A percentile compares a stretch with the other conserved stretches of the same genome.
phyloP scores from a whole-genome alignment of 2,797 vertebrate genomes.

The Ptychadena robeensis region DNA sequence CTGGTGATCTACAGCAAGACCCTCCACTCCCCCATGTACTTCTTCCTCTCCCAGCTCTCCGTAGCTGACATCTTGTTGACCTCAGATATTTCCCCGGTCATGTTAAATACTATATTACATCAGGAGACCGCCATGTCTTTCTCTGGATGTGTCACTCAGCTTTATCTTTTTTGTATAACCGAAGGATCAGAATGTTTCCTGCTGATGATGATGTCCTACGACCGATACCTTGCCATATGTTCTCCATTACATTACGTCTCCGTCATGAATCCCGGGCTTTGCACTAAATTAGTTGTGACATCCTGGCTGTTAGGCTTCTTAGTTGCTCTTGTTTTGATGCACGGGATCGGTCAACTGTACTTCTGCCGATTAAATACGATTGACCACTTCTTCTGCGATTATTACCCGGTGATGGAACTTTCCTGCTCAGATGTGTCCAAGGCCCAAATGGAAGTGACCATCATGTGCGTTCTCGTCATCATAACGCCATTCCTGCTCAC shows the following conservation, averaged over 20 bases:
- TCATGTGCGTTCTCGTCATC: neutral
- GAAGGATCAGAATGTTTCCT: neutral
- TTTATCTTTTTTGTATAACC: no score
- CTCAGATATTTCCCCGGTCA: no score
- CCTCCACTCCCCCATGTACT: no score
- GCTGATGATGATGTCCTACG: conserved; percentile 2
- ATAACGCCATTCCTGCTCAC: neutral
- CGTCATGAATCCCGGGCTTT: neutral
- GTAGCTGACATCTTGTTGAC: no score
- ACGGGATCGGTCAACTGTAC: neutral
- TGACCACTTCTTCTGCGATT: conserved; percentile 40
- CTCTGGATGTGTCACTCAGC: no score
- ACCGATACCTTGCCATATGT: conserved; percentile 19
- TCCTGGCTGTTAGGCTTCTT: neutral
- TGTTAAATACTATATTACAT: no score
- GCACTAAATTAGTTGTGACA: neutral
- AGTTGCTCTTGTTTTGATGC: neutral
- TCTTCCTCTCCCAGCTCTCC: no score
- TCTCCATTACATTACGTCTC: neutral
- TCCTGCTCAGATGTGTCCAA: conserved; percentile 17
- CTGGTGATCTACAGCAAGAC: no score
- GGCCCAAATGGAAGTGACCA: neutral
- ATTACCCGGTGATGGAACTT: neutral
- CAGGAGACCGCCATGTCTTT: no score
- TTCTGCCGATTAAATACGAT: neutral